A percentile compares a stretch with the other conserved stretches of the same genome.
These are phyloP conservation scores for Coenobita brevimanus DNA, from an alignment of 1,140 invertebrate genomes.

Conservation along the genomic window DNA sequence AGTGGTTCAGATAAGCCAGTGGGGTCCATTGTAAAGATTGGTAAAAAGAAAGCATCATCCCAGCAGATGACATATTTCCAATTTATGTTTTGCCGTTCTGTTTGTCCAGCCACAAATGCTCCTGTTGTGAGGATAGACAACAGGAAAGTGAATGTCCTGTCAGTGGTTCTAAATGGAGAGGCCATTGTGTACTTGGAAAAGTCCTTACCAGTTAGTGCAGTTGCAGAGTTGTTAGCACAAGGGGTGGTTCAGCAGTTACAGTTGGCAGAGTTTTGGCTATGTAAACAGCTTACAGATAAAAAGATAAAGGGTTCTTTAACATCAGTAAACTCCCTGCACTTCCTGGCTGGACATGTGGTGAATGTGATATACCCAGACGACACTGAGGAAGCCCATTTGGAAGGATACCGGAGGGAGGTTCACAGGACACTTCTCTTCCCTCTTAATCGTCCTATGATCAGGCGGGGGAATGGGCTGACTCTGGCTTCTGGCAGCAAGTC, in stretches of 20 bases:
- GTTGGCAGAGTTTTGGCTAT: constrained; percentile 80
- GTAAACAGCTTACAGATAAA: constrained; percentile 7
- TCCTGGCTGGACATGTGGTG: constrained; percentile 37
- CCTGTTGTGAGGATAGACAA: constrained; percentile 54
- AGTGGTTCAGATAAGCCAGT: neutral
- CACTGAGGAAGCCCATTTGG: constrained; percentile 21
- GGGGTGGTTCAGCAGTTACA: constrained; percentile 87
- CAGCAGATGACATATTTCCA: constrained; percentile 27
- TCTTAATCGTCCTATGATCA: constrained; percentile 81
- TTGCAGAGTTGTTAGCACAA: constrained; percentile 28
- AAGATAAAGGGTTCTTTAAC: constrained; percentile 34
- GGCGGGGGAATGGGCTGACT: constrained; percentile 79
- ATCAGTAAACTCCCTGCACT: constrained; percentile 32
- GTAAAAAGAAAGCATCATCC: constrained; percentile 34
- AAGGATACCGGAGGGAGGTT: constrained; percentile 66
- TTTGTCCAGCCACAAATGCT: neutral
- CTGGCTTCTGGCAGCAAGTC: constrained; percentile 71
- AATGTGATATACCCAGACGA: constrained; percentile 38
- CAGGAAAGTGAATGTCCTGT: constrained; percentile 19
- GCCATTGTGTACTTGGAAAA: constrained; percentile 49
- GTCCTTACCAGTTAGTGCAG: neutral
- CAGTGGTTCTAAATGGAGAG: constrained; percentile 32
- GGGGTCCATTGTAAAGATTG: constrained; percentile 27
- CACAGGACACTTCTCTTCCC: constrained; percentile 83
- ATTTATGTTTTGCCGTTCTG: constrained; percentile 35